These are phyloP conservation scores for Pristionchus fissidentatus DNA, from an alignment of 2,888 invertebrate genomes.

Conservation along the genomic window DNA sequence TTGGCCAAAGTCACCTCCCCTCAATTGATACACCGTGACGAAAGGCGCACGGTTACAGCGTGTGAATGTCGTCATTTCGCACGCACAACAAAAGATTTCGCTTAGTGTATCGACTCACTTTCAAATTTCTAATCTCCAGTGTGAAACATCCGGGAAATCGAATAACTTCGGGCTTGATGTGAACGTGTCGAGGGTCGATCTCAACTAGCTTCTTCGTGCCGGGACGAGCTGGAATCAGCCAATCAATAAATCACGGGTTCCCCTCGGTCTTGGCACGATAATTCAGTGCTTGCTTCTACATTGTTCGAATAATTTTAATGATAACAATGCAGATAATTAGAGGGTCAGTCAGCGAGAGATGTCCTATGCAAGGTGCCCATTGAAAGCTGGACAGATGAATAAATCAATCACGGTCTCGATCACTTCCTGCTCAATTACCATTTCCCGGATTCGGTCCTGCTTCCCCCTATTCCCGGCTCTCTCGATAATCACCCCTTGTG, in stretches of 20 bases:
- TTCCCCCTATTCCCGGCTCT: neutral
- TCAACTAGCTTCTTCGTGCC: slow-evolving; percentile 70
- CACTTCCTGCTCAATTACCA: too few relatives aligned
- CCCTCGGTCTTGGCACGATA: too few relatives aligned
- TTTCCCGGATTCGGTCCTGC: neutral
- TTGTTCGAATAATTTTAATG: too few relatives aligned
- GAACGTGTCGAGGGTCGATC: slow-evolving; percentile 71
- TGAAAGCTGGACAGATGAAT: neutral
- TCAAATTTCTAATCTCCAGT: slow-evolving; percentile 72
- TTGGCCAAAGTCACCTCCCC: neutral
- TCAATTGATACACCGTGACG: too few relatives aligned
- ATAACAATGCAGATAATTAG: too few relatives aligned
- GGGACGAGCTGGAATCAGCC: slow-evolving; percentile 69
- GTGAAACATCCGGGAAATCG: slow-evolving; percentile 75
- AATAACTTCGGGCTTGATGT: slow-evolving; percentile 72
- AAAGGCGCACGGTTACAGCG: neutral
- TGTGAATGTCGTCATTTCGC: neutral
- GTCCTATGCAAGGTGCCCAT: neutral
- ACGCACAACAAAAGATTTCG: neutral
- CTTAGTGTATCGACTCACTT: slow-evolving; percentile 39
- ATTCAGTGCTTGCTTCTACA: too few relatives aligned
- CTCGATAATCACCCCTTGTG: neutral
- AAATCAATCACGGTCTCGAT: neutral
- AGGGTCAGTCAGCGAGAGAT: slow-evolving; percentile 22
- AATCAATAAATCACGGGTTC: too few relatives aligned